A percentile compares a stretch with the other conserved stretches of the same genome.
These are phyloP conservation scores for Numenius phaeopus DNA, from an alignment of 2,797 vertebrate species.

Conservation along the genomic window DNA sequence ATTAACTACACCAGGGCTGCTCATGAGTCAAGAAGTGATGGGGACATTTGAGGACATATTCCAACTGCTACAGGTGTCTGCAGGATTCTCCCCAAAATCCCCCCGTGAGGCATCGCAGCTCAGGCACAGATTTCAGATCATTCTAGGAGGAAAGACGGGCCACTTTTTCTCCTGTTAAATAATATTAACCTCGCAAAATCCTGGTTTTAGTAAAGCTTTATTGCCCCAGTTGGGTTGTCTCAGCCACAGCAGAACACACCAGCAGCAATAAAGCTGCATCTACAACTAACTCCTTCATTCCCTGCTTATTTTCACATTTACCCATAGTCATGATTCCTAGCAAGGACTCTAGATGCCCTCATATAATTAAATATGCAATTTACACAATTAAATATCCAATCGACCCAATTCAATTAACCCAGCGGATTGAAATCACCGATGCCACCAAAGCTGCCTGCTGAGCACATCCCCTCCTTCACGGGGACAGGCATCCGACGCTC, in stretches of 20 bases:
- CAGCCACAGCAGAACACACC: background rate
- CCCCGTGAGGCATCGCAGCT: background rate
- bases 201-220: background rate
- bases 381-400: background rate
- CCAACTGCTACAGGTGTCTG: background rate
- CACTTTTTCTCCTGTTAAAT: background rate
- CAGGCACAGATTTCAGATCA: background rate
- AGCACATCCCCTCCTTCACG: background rate
- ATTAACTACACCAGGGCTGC: background rate
- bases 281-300: background rate
- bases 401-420: background rate
- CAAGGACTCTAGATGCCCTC: background rate
- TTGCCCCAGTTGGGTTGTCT: background rate
- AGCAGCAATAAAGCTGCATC: background rate
- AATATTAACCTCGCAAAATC: background rate
- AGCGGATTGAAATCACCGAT: background rate
- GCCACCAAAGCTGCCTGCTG: background rate
- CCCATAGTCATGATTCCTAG: background rate
- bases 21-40: accelerated
- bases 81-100: background rate
- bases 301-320: background rate
- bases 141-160: background rate
- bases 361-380: background rate
- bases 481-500: accelerated
- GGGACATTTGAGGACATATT: background rate